Evolutionary conservation across 2,113 vertebrate species (phyloP), one percentile per base, ranked within the genome.

Genomic region (Esox niger): DNA sequence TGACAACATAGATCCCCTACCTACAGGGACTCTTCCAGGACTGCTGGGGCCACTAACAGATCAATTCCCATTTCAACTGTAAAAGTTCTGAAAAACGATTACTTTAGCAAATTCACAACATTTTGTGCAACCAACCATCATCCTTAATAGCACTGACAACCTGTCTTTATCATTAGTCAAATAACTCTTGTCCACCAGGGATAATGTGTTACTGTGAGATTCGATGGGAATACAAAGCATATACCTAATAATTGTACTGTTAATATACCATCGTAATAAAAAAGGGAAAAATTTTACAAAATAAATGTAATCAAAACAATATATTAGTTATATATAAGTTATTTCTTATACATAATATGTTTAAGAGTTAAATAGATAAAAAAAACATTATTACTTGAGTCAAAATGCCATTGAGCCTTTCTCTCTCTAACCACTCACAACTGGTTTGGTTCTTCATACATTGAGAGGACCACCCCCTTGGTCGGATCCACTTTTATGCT

Each of bases 401-500:
- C 29, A 20, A 60, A 32, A 33, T 23, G 20, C 11, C 31, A 61
- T 5, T 61, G 59, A 35, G 59, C 35, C 32, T 61, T 32, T n/a
- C n/a, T 61, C 31, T 33, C 31, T 35, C 57, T 59, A n/a, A 33
- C 30, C n/a, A 33, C 32, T 21, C 9, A 33, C 17, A 59, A 27
- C 9, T 21, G 35, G 55, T 29, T 57, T 2, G n/a, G 26, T 57
- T 23, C 23, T 21, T 30, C 59, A 61, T 61, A 31, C 59, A 23
- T 61, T 20, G n/a, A 61, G 30, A 8, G 27, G 59, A 35, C 73
- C 62, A 71, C 47, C 32, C n/a, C 33, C 65, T 58, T 23, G 61
- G 27, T 64, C 26, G 33, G 71, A 62, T 59, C 69, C 74, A 82
- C 73, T 21, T 68, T 69, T 47, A 70, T 56, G 60, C 35, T 73